Percentiles rank a stretch among this genome's conserved stretches.
Conservation (phyloP, 2,113 vertebrate species). For the Forbesichthys papilliferus region DNA sequence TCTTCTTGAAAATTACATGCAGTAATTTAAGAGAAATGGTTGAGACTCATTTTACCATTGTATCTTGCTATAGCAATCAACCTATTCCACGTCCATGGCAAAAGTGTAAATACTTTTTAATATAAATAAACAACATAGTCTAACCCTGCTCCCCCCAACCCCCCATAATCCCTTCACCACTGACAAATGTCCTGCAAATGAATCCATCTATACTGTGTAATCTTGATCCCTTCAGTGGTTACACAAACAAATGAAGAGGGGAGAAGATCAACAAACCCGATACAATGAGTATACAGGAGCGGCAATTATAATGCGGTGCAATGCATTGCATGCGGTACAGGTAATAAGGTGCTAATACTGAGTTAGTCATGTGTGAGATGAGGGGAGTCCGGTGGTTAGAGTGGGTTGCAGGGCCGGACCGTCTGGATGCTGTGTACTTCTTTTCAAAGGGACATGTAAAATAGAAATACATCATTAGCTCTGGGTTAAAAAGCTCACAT, state of each 20-base stretch:
- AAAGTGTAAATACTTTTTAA: slow-evolving; percentile 21
- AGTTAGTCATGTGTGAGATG: slow-evolving; percentile 53
- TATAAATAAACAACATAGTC: slow-evolving; percentile 33
- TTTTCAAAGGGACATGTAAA: too few relatives aligned
- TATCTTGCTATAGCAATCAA: slow-evolving; percentile 20
- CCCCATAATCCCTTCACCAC: too few relatives aligned
- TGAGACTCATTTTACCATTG: slow-evolving; percentile 36
- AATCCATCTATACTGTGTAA: slow-evolving; percentile 36
- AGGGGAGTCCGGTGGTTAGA: slow-evolving; percentile 34
- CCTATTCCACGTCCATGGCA: slow-evolving; percentile 10
- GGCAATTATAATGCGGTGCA: slow-evolving; percentile 30
- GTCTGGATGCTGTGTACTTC: too few relatives aligned
- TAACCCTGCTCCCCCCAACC: slow-evolving; percentile 7
- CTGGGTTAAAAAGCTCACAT: too few relatives aligned
- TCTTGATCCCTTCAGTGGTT: slow-evolving; percentile 53
- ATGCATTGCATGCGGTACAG: slow-evolving; percentile 17
- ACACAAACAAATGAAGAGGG: slow-evolving; percentile 53
- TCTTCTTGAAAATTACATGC: slow-evolving; percentile 61
- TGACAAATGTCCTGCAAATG: slow-evolving; percentile 3
- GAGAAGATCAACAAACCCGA: slow-evolving; percentile 46
- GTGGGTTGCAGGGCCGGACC: slow-evolving; percentile 16
- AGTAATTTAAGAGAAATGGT: slow-evolving; percentile 35
- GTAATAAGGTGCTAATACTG: slow-evolving; percentile 42
- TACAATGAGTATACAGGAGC: slow-evolving; percentile 45
- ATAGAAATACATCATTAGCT: too few relatives aligned